phyloP scores from a whole-genome alignment of 2,888 invertebrate genomes.

The Hetaerina titia region DNA sequence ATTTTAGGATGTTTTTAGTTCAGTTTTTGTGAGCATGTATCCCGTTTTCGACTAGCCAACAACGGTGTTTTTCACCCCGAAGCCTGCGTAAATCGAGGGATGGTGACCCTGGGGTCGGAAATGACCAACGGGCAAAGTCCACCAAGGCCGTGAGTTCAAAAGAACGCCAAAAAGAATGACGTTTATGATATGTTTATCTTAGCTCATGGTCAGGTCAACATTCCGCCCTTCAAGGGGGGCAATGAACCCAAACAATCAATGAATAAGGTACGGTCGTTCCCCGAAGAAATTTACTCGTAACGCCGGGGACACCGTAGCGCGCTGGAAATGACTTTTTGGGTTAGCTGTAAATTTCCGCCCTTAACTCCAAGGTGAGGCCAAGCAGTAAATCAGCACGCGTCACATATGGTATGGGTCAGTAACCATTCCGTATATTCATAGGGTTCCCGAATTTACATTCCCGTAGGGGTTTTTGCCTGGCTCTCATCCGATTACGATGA shows the following conservation, averaged over 20 bases:
- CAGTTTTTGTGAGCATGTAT: neutral
- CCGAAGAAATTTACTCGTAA: slow-evolving; percentile 19
- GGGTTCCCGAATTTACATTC: neutral
- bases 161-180: neutral
- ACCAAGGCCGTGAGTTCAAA: slow-evolving; percentile 40
- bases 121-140: slow-evolving; percentile 45
- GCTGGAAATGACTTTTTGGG: slow-evolving; percentile 4
- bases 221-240: neutral
- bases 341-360: neutral
- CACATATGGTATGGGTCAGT: slow-evolving; percentile 22
- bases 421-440: neutral
- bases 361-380: neutral
- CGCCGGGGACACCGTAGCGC: neutral
- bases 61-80: neutral
- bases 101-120: slow-evolving; percentile 14
- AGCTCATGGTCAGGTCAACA: slow-evolving; percentile 18
- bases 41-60: neutral
- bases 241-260: slow-evolving; percentile 30
- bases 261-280: neutral
- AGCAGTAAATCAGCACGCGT: neutral
- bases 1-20: slow-evolving; percentile 45
- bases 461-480: neutral
- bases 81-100: neutral
- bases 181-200: slow-evolving; percentile 63
- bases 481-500: neutral